Percentiles rank a stretch among this genome's conserved stretches.
phyloP scores from a whole-genome alignment of 2,797 vertebrate species.

The Tarsius wallacei region DNA sequence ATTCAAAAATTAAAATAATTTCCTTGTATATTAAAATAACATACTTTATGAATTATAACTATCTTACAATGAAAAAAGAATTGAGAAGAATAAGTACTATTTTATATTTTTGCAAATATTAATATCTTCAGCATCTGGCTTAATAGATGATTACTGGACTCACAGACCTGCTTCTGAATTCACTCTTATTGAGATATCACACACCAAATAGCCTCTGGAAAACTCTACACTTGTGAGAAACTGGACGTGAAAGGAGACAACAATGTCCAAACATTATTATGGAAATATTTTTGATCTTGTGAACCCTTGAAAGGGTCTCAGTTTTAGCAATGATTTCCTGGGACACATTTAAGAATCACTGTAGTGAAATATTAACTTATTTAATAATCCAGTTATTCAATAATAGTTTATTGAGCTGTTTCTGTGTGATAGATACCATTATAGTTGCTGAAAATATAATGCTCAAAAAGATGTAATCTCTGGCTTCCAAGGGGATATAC shows the following conservation, averaged over 20 bases:
- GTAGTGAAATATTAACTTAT: background rate
- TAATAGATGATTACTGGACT: background rate
- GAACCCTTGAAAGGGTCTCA: background rate
- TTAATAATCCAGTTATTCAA: background rate
- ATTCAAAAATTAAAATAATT: background rate
- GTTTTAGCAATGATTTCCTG: background rate
- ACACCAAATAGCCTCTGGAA: background rate
- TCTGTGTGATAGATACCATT: background rate
- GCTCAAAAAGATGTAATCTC: background rate
- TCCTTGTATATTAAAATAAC: background rate
- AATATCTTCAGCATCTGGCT: background rate
- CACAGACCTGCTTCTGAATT: background rate
- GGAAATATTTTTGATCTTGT: constrained; percentile 5
- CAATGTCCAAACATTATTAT: background rate
- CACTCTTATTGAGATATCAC: background rate
- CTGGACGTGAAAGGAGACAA: background rate
- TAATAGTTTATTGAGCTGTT: background rate
- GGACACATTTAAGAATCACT: background rate
- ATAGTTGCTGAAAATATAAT: background rate
- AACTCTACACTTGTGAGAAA: background rate
- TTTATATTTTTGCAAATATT: constrained; percentile 12
- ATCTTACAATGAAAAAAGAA: background rate
- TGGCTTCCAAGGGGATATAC: background rate
- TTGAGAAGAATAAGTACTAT: background rate
- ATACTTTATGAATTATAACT: background rate